phyloP scores from a whole-genome alignment of 1,140 invertebrate genomes.

The Campodea augens region DNA sequence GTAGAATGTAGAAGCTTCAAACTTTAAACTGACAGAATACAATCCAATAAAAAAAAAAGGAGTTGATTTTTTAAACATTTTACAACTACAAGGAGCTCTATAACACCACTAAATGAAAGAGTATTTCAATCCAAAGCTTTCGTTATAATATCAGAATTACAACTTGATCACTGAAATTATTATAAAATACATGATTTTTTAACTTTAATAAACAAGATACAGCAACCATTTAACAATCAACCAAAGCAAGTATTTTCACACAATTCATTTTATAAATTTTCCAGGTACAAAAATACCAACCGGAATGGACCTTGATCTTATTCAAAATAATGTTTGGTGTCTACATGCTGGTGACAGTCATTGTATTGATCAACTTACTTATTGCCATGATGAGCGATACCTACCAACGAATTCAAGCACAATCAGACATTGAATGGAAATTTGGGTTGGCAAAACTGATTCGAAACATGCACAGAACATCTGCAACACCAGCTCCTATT shows the following conservation, averaged over 20 bases:
- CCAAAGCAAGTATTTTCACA: slow-evolving; percentile 9
- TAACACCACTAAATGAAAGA: too few species aligned
- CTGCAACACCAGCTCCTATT: slow-evolving; percentile 87
- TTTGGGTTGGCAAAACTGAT: slow-evolving; percentile 97
- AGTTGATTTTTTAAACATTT: too few species aligned
- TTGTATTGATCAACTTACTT: slow-evolving; percentile 93
- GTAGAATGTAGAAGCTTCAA: too few species aligned
- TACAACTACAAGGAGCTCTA: too few species aligned
- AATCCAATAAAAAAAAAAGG: too few species aligned
- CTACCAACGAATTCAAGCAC: slow-evolving; percentile 93
- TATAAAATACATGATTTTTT: slow-evolving; percentile 30
- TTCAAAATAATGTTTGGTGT: slow-evolving; percentile 62
- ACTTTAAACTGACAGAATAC: too few species aligned
- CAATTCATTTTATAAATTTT: neutral
- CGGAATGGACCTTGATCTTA: slow-evolving; percentile 18
- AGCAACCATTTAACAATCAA: too few species aligned
- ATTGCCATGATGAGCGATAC: slow-evolving; percentile 99
- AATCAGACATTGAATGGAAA: slow-evolving; percentile 99
- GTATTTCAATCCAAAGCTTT: too few species aligned
- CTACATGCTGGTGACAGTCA: slow-evolving; percentile 92
- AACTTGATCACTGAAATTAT: too few species aligned
- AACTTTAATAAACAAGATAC: slow-evolving; percentile 15
- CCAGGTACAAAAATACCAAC: slow-evolving; percentile 31
- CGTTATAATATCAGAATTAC: too few species aligned
- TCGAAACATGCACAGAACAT: slow-evolving; percentile 94